Evolutionary conservation across 1,140 invertebrate species (phyloP).

Genomic region (Bombus cullumanus): DNA sequence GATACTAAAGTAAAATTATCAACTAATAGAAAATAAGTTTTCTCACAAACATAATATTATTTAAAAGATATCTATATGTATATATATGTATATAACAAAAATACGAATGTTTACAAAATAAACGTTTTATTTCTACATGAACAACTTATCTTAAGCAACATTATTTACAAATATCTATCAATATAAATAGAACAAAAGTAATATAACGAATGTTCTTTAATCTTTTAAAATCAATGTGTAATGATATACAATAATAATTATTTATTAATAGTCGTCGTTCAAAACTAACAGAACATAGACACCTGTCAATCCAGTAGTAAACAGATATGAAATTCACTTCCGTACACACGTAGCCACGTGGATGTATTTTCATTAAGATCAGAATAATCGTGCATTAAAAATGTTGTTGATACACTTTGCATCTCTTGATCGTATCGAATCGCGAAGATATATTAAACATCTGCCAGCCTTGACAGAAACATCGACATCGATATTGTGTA

Average conservation of each 20-base stretch:
- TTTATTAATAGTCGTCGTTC: conserved; percentile 12
- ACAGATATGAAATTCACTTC: conserved; percentile 51
- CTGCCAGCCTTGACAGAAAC: conserved; percentile 69
- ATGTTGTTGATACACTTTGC: conserved; percentile 6
- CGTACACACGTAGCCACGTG: conserved; percentile 45
- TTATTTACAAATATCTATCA: conserved; percentile 1
- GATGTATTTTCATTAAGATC: conserved; percentile 28
- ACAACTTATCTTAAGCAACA: not conserved
- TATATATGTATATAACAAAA: not conserved
- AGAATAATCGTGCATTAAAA: conserved; percentile 30
- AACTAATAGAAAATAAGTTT: not conserved
- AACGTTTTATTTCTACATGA: not conserved
- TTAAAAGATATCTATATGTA: not conserved
- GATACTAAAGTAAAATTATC: not conserved
- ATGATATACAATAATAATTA: conserved; percentile 12
- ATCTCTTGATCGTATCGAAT: conserved; percentile 26
- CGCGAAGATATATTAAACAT: conserved; percentile 67
- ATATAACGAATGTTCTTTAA: not conserved
- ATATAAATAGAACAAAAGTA: not conserved
- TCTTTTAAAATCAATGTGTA: not conserved
- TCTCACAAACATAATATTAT: not conserved
- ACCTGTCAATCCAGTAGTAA: conserved; percentile 54
- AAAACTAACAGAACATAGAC: conserved; percentile 38
- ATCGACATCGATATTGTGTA: conserved; percentile 16
- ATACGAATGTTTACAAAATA: conserved; percentile 7